These are phyloP conservation scores for Silurus lanzhouensis DNA, from an alignment of 2,797 vertebrate species.

Conservation along the genomic window DNA sequence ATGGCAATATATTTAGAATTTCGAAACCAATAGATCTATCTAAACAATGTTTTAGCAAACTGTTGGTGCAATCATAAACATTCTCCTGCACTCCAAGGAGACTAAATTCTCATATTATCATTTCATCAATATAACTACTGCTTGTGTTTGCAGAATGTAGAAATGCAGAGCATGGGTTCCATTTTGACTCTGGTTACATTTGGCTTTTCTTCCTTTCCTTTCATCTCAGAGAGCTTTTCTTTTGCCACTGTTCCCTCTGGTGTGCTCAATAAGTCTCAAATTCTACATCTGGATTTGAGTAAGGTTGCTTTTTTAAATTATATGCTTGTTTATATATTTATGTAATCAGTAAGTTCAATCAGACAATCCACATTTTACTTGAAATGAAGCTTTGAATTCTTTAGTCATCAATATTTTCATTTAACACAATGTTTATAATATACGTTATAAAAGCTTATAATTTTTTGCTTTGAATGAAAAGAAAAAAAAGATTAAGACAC, in stretches of 20 bases:
- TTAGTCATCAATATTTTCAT: no score
- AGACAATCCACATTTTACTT: no score
- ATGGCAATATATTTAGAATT: slow-evolving; percentile 34
- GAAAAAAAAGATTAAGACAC: not conserved
- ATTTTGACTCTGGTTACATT: not conserved
- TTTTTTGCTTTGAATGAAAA: not conserved
- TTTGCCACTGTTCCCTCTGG: not conserved
- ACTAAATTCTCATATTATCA: not conserved
- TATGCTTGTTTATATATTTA: no score
- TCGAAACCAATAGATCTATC: slow-evolving; percentile 8
- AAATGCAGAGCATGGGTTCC: not conserved
- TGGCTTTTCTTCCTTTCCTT: not conserved
- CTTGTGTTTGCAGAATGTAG: not conserved
- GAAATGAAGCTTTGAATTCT: no score
- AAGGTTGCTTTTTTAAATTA: not conserved
- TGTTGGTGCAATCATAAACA: not conserved
- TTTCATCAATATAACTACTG: not conserved
- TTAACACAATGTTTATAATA: not conserved
- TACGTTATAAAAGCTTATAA: not conserved
- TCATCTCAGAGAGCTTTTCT: not conserved
- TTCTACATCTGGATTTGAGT: not conserved
- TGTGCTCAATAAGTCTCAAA: not conserved
- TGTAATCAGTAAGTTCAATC: no score
- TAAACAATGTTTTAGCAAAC: slow-evolving; percentile 16
- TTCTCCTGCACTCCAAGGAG: not conserved